Evolutionary conservation across 1,140 invertebrate species (phyloP), one percentile per base, ranked within the genome.

Genomic region (Calephelis virginiensis): DNA sequence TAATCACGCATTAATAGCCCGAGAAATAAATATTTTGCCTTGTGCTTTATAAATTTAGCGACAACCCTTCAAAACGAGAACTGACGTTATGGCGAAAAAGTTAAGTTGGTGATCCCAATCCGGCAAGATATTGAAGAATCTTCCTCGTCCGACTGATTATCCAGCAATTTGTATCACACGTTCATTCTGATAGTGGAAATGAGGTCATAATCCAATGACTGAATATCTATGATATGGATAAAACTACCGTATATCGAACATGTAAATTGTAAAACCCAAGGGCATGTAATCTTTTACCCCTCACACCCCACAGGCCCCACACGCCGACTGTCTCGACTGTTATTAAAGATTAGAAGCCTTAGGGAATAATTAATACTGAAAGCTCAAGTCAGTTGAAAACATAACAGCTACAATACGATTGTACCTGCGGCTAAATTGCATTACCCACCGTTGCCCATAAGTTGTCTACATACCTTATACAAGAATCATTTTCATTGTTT

Each of bases 311-410:
- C 50, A 56, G 17, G 50, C 50, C 50, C 50, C 50, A 56, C 13
- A 56, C 37, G 50, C 50, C 50, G 28, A 37, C 50, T 56, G 17
- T 56, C 50, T 28, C 10, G 50, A 56, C 10, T 37, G 50, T 56
- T 56, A 56, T 56, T 56, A 56, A 56, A 37, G 50, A 14, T 56
- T 56, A 28, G 17, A 56, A 56, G 50, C 50, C 50, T 37, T 11
- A 56, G 50, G 50, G 50, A 56, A 56, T 12, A 56, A 56, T 56
- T 56, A 56, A 56, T 56, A 11, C 50, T 56, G 28, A 56, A 56
- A 56, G 50, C 50, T 56, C 12, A 28, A 28, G 28, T 14, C 17
- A 56, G 28, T 37, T 56, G 10, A 56, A 28, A 56, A 56, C 17
- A 12, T 56, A 56, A 56, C 28, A 56, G 14, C 50, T 6, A 28